Percentiles rank a stretch among this genome's conserved stretches.
Evolutionary conservation across 2,797 vertebrate species (phyloP).

Genomic region (Rhabdomys pumilio): DNA sequence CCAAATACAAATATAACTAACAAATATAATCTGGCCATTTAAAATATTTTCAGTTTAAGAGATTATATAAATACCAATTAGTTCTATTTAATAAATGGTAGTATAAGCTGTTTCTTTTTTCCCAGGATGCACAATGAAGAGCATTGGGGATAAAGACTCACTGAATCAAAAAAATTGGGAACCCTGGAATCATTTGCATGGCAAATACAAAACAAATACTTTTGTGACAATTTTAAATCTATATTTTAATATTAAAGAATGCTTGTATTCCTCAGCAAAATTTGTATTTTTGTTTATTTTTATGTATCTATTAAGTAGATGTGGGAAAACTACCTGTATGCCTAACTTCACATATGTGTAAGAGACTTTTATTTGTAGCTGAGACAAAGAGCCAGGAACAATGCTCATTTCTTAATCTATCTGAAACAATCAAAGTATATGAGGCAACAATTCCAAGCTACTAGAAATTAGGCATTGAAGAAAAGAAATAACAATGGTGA

Average conservation of each 20-base stretch:
- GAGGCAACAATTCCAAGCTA: not conserved
- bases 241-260: constrained; percentile 41
- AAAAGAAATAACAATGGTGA: not conserved
- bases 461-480: not conserved
- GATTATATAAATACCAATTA: constrained; percentile 1
- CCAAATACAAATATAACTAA: not conserved
- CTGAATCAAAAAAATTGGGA: not conserved
- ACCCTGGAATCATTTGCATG: not conserved
- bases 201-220: constrained; percentile 2
- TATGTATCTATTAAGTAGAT: not conserved
- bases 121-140: not conserved
- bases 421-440: not conserved
- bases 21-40: not conserved
- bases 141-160: not conserved
- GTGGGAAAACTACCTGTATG: not conserved
- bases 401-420: not conserved
- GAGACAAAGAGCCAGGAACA: not conserved
- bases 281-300: not conserved
- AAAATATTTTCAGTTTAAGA: constrained; percentile 10
- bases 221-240: not conserved
- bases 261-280: not conserved
- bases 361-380: not conserved
- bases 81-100: constrained; percentile 16
- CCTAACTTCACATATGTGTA: not conserved
- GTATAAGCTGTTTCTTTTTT: not conserved